A percentile compares a stretch with the other conserved stretches of the same genome.
phyloP scores from a whole-genome alignment of 2,888 invertebrate genomes.

The Drosophila mettleri region DNA sequence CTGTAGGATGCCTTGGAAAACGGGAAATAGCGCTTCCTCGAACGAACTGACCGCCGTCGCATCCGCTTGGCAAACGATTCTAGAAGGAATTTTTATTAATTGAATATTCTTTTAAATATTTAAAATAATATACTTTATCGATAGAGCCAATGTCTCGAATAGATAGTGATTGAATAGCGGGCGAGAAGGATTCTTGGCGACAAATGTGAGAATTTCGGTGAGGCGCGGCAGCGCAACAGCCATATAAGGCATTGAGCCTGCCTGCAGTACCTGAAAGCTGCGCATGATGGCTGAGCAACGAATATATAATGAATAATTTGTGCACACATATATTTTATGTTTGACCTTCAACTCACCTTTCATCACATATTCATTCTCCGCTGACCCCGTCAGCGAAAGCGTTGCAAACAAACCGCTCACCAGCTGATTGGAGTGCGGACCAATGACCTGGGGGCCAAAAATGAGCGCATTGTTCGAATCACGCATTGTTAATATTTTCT shows the following conservation, averaged over 20 bases:
- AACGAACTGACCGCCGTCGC: conserved; percentile 93
- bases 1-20: conserved; percentile 96
- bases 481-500: conserved; percentile 93
- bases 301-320: neutral
- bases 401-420: conserved; percentile 91
- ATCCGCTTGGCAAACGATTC: conserved; percentile 94
- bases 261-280: conserved; percentile 92
- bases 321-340: neutral
- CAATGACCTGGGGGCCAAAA: conserved; percentile 87
- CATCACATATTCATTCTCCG: conserved; percentile 99
- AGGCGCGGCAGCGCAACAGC: conserved; percentile 93
- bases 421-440: conserved; percentile 89
- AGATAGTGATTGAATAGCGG: conserved; percentile 99
- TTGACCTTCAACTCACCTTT: conserved; percentile 86
- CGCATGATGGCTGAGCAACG: conserved; percentile 91
- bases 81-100: conserved; percentile 73
- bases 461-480: conserved; percentile 86
- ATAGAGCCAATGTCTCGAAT: conserved; percentile 96
- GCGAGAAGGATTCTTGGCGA: conserved; percentile 97
- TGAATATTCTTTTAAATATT: neutral
- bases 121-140: conserved; percentile 89
- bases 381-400: conserved; percentile 90
- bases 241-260: conserved; percentile 91
- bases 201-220: conserved; percentile 92
- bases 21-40: conserved; percentile 96